Evolutionary conservation across 1,140 invertebrate genomes (phyloP).

Genomic region (Centruroides sculpturatus): DNA sequence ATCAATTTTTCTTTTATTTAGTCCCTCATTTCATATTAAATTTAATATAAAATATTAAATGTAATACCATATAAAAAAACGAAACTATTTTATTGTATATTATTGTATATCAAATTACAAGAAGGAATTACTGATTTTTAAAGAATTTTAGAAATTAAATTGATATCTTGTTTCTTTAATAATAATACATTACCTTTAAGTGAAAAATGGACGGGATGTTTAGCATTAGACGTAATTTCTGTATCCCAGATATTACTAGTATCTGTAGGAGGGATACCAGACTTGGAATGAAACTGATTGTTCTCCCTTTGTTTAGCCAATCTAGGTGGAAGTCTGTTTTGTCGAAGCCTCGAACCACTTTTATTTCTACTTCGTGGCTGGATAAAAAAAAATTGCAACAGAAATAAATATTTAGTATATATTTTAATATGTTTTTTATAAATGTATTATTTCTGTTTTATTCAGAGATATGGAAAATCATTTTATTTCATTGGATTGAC

Average conservation of each 20-base stretch:
- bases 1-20: no score
- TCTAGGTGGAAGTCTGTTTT: slow-evolving; percentile 53
- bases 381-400: neutral
- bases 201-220: no score
- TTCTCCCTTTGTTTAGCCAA: slow-evolving; percentile 57
- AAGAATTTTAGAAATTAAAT: neutral
- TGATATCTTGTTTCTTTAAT: neutral
- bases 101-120: neutral
- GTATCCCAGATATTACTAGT: neutral
- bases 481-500: slow-evolving; percentile 25
- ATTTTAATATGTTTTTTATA: neutral
- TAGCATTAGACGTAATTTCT: no score
- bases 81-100: neutral
- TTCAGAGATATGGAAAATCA: slow-evolving; percentile 1
- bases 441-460: neutral
- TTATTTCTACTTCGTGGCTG: slow-evolving; percentile 10
- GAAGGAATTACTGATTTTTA: neutral
- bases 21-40: no score
- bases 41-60: neutral
- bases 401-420: neutral
- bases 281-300: slow-evolving; percentile 19
- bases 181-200: no score
- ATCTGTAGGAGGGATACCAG: neutral
- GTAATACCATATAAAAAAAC: neutral
- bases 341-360: slow-evolving; percentile 32